phyloP scores from a whole-genome alignment of 1,140 invertebrate genomes.

The Spodoptera frugiperda region DNA sequence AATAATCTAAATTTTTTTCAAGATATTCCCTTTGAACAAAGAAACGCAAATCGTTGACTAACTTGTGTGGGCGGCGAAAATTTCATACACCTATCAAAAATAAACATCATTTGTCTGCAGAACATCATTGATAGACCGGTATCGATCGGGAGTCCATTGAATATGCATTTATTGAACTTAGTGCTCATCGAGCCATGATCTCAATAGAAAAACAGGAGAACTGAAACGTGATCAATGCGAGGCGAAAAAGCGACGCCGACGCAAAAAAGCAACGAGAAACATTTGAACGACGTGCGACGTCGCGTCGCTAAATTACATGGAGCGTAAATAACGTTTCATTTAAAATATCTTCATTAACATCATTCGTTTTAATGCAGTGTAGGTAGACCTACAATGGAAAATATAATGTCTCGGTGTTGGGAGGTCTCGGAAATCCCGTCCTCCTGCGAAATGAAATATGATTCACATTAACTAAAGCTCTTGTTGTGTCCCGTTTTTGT shows the following conservation, averaged over 20 bases:
- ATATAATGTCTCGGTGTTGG: slow-evolving; percentile 60
- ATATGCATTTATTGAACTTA: slow-evolving; percentile 34
- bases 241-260: slow-evolving; percentile 4
- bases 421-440: slow-evolving; percentile 66
- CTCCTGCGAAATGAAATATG: slow-evolving; percentile 71
- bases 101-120: slow-evolving; percentile 14
- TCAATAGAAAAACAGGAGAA: slow-evolving; percentile 22
- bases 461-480: slow-evolving; percentile 73
- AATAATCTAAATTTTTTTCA: slow-evolving; percentile 34
- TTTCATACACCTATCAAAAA: slow-evolving; percentile 5
- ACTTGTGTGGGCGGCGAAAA: neutral
- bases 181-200: slow-evolving; percentile 6
- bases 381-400: slow-evolving; percentile 57
- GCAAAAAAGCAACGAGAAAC: slow-evolving; percentile 32
- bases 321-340: slow-evolving; percentile 42
- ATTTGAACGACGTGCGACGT: slow-evolving; percentile 8
- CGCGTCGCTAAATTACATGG: slow-evolving; percentile 28
- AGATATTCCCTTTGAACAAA: slow-evolving; percentile 27
- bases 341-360: slow-evolving; percentile 61
- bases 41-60: neutral
- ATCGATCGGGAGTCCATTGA: neutral
- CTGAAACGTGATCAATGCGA: slow-evolving; percentile 20
- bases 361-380: slow-evolving; percentile 67
- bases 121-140: neutral
- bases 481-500: slow-evolving; percentile 73